Evolutionary conservation across 2,797 vertebrate genomes (phyloP), one percentile per base, ranked within the genome.

Genomic region (Sarcoramphus papa): DNA sequence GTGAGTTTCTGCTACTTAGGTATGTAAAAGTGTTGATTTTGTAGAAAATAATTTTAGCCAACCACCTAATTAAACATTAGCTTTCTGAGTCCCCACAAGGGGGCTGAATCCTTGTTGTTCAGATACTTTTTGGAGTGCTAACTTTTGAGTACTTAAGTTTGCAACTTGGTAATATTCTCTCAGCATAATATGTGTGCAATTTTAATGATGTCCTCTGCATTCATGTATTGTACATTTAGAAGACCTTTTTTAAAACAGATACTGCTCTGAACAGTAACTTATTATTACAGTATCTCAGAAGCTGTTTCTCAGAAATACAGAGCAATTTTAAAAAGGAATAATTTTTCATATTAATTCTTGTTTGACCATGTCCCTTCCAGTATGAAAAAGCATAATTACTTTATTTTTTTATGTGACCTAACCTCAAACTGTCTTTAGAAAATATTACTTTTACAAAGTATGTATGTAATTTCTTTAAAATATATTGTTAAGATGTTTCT

Each of bases 401-500:
- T 90, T 77, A 89, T 75, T 88, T 96, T 93, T 86, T 69, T 20
- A 41, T 56, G 35, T 92, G 63, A 92, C 77, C 62, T 88, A 72
- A 81, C 73, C 85, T 90, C 59, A 83, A 93, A 93, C 50, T 84
- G n/a, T 84, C 50, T 69, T 90, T 62, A 88, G 63, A 93, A 95
- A 96, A 92, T 85, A 90, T 47, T 91, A 54, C 43, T 92, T 90
- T 86, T 91, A 47, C 18, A 64, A 93, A 90, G 18, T 73, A 78
- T 13, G 14, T 3, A 63, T 73, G 50, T 7, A 75, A 81, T 88
- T 90, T 95, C 73, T 78, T 80, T 62, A 93, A 85, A 94, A 90
- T 88, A 72, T 59, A 79, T 90, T 88, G 56, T 90, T 92, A 93
- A 90, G 50, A 78, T 88, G n/a, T 83, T 94, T 93, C 60, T 85